A percentile compares a stretch with the other conserved stretches of the same genome.
phyloP scores from a whole-genome alignment of 2,888 invertebrate genomes.

The Temnothorax ravouxi region DNA sequence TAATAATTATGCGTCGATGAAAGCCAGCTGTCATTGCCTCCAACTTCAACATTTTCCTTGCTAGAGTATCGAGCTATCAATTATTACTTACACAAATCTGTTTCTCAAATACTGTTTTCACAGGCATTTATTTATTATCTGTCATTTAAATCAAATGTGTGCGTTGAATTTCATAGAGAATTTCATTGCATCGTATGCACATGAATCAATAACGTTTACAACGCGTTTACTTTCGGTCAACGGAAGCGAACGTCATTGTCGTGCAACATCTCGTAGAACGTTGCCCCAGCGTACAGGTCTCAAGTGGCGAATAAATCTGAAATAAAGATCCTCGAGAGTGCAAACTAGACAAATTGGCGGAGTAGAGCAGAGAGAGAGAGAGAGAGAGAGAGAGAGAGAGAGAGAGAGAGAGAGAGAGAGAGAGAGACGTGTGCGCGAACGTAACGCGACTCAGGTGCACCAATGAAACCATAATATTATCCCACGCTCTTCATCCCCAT shows the following conservation, averaged over 20 bases:
- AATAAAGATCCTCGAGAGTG: slow-evolving; percentile 60
- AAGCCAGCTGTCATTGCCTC: slow-evolving; percentile 24
- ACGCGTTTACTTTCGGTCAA: slow-evolving; percentile 1
- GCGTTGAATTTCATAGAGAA: background rate
- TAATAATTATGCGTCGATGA: slow-evolving; percentile 41
- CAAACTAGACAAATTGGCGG: slow-evolving; percentile 62
- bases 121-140: background rate
- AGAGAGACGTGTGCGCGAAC: slow-evolving; percentile 6
- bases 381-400: background rate
- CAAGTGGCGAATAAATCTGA: slow-evolving; percentile 58
- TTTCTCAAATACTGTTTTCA: background rate
- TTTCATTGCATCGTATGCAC: background rate
- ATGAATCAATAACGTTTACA: slow-evolving; percentile 19
- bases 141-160: background rate
- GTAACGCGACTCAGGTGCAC: slow-evolving; percentile 70
- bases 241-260: slow-evolving; percentile 15
- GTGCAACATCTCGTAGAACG: slow-evolving; percentile 18
- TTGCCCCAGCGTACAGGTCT: slow-evolving; percentile 5
- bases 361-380: slow-evolving; percentile 40
- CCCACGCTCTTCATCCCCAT: slow-evolving; percentile 71
- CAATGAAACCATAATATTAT: slow-evolving; percentile 78
- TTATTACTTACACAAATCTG: slow-evolving; percentile 13
- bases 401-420: background rate
- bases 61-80: background rate
- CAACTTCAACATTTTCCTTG: background rate